These are phyloP conservation scores for Heliothis peltigera DNA, from an alignment of 2,888 invertebrate species.

Conservation along the genomic window DNA sequence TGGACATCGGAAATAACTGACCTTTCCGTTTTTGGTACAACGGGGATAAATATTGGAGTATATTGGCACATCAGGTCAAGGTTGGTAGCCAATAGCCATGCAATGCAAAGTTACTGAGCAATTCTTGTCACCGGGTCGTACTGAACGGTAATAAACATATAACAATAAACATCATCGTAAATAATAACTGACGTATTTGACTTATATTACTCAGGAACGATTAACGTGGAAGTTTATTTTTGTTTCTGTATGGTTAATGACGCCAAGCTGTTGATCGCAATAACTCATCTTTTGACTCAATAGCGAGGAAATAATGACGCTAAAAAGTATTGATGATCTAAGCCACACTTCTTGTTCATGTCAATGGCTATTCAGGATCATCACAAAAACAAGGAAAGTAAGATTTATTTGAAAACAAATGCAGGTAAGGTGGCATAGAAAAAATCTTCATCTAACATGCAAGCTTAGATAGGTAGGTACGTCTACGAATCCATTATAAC, in stretches of 20 bases:
- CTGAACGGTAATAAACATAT: conserved; percentile 32
- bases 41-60: conserved; percentile 20
- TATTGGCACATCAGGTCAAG: conserved; percentile 16
- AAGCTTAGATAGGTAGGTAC: background rate
- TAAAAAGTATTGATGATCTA: conserved; percentile 37
- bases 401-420: background rate
- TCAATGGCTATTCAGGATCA: conserved; percentile 3
- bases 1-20: conserved; percentile 38
- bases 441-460: background rate
- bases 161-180: conserved; percentile 18
- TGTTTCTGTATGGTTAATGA: conserved; percentile 49
- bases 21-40: conserved; percentile 21
- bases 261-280: conserved; percentile 42
- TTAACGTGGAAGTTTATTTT: conserved; percentile 37
- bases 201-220: conserved; percentile 37
- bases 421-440: background rate
- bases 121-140: background rate
- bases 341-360: conserved; percentile 7
- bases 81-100: background rate
- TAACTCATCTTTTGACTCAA: conserved; percentile 53
- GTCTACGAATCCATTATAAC: background rate
- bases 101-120: background rate
- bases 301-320: conserved; percentile 30
- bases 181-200: conserved; percentile 19
- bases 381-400: background rate